Evolutionary conservation across 1,140 invertebrate species (phyloP).

Genomic region (Drosophila biarmipes): DNA sequence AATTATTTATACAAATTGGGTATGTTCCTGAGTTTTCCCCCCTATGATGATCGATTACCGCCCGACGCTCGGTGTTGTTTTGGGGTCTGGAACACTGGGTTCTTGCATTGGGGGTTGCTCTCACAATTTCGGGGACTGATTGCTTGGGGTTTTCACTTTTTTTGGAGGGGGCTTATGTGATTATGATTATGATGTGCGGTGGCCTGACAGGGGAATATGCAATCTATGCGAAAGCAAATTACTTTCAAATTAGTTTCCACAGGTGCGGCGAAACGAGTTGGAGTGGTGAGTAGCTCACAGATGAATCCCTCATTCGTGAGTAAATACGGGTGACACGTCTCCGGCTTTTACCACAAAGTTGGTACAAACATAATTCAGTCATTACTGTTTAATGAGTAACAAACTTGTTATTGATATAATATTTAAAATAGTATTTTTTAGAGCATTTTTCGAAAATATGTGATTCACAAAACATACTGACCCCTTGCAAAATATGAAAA

Average conservation of each 20-base stretch:
- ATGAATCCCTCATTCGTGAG: neutral
- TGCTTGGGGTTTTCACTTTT: neutral
- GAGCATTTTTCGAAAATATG: too few species aligned
- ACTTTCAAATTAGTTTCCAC: constrained; percentile 42
- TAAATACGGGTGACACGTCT: constrained; percentile 2
- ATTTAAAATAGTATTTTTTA: too few species aligned
- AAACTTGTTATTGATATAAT: too few species aligned
- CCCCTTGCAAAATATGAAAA: too few species aligned
- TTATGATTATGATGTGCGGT: constrained; percentile 28
- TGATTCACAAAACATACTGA: too few species aligned
- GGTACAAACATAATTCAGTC: neutral
- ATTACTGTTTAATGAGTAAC: neutral
- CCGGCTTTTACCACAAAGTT: neutral
- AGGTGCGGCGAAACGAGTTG: constrained; percentile 10
- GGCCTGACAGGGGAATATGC: constrained; percentile 21
- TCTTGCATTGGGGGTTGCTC: constrained; percentile 10
- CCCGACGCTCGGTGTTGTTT: neutral
- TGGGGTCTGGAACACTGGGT: neutral
- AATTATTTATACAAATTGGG: constrained; percentile 74
- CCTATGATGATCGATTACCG: constrained; percentile 34
- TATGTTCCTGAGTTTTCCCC: constrained; percentile 14
- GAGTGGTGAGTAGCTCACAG: constrained; percentile 11
- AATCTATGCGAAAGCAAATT: constrained; percentile 33
- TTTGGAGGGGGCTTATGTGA: neutral
- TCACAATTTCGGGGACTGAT: neutral